phyloP scores from a whole-genome alignment of 1,140 invertebrate genomes.

The Aphelinus certus region DNA sequence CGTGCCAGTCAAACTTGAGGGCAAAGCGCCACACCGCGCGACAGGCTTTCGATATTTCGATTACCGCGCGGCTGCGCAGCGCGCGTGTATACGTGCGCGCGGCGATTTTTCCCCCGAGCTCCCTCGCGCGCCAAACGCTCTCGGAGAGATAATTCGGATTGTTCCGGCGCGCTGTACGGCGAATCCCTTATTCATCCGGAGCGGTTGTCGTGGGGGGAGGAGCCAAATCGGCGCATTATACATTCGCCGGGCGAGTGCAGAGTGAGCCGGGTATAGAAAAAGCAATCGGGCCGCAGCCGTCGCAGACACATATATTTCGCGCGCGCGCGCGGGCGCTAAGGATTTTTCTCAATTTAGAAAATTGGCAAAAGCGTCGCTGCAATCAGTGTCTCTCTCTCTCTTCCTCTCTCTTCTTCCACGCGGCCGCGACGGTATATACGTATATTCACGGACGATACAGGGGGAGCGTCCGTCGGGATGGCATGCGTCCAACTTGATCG shows the following conservation, averaged over 20 bases:
- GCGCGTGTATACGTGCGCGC: no score
- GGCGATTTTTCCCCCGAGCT: no score
- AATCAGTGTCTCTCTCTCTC: conserved; percentile 26
- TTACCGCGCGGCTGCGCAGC: no score
- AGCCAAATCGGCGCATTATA: not conserved
- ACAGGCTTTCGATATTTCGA: no score
- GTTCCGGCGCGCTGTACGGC: no score
- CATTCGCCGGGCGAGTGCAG: not conserved
- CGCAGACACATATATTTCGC: conserved; percentile 19
- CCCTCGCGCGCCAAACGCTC: no score
- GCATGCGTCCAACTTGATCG: conserved; percentile 38
- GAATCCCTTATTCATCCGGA: no score
- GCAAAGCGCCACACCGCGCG: no score
- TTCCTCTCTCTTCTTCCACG: not conserved
- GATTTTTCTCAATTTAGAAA: conserved; percentile 40
- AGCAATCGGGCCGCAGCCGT: not conserved
- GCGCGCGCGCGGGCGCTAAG: conserved; percentile 6
- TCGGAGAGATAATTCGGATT: no score
- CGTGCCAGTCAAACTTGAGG: no score
- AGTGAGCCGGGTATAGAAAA: not conserved
- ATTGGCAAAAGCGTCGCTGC: conserved; percentile 32
- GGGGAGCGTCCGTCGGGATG: conserved; percentile 2
- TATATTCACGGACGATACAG: not conserved
- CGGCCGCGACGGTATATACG: not conserved
- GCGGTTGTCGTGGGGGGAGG: no score